These are phyloP conservation scores for Poecilia wingei DNA, from an alignment of 2,797 vertebrate genomes.

Conservation along the genomic window DNA sequence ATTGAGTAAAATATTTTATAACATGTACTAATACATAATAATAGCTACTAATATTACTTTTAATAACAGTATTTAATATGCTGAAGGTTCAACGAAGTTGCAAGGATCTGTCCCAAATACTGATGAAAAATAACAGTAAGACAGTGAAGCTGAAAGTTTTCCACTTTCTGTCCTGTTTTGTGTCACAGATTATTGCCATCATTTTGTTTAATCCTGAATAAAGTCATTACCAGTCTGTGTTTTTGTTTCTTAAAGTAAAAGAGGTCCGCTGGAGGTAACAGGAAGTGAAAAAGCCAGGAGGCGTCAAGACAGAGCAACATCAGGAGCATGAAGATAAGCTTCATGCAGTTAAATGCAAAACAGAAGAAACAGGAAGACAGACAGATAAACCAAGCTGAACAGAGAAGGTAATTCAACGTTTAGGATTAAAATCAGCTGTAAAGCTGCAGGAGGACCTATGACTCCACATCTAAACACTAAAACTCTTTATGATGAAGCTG, in stretches of 20 bases:
- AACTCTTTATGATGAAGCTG: not conserved
- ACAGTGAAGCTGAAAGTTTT: not conserved
- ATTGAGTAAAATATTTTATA: too few relatives aligned
- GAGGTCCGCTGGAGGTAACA: not conserved
- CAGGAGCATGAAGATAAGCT: not conserved
- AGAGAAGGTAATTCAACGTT: not conserved
- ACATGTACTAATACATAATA: too few relatives aligned
- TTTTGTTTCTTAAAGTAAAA: not conserved
- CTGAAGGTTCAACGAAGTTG: too few relatives aligned
- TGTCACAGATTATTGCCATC: not conserved
- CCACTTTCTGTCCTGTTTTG: not conserved
- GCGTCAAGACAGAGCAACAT: not conserved
- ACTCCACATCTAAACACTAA: not conserved
- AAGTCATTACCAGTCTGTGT: not conserved
- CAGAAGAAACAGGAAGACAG: not conserved
- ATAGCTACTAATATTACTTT: too few relatives aligned
- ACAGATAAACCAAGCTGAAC: not conserved
- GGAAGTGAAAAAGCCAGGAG: not conserved
- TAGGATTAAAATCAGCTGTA: not conserved
- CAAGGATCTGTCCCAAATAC: too few relatives aligned
- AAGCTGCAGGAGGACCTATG: not conserved
- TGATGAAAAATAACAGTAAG: not conserved
- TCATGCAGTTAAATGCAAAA: not conserved
- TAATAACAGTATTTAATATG: too few relatives aligned
- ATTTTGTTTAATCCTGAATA: not conserved